Evolutionary conservation across 2,888 invertebrate genomes (phyloP), one percentile per base, ranked within the genome.

Genomic region (Pyralis farinalis): DNA sequence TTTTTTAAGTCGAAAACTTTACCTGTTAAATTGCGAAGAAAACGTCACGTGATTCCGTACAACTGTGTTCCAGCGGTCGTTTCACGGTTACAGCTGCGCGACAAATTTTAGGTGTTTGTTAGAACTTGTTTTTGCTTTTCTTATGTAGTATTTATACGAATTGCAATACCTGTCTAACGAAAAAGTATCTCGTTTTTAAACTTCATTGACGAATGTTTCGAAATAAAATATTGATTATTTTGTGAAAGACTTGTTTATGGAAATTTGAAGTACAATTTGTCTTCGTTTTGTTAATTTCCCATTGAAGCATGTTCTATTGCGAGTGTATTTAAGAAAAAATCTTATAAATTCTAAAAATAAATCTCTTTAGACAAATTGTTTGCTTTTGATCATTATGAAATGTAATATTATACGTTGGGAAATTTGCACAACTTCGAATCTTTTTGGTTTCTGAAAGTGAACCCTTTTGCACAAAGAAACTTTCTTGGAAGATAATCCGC

Each of bases 1-100:
- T 49, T 66, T 16, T 62, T 49, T 55, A 56, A 63, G 12, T 11
- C 31, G 31, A 58, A 58, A 55, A 54, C 55, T 57, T 54, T 46
- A 51, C 45, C 55, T 46, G 48, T 40, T 46, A 25, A 25, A 27
- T 34, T 34, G 10, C 3, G 8, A 3, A 25, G 27, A 11, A 34
- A 25, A 34, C 12, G 25, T 30, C 29, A 37, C 29, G 16, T 37
- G 37, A 37, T 37, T 30, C 20, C 37, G 22, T 31, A 10, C 11
- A 30, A 37, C 10, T 37, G 27, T 31, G 21, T 31, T 12, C 11
- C 21, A 20, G 9, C 37, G 29, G 30, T 22, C 35, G 12, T 27
- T 27, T 12, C 11, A 20, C 29, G 9, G 27, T 35, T 35, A 25
- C 37, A 7, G 30, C 12, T 3, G 31, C 31, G 31, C 30, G 37